Evolutionary conservation across 1,140 invertebrate genomes (phyloP), one percentile per base, ranked within the genome.

Genomic region (Drosophila subpulchrella): DNA sequence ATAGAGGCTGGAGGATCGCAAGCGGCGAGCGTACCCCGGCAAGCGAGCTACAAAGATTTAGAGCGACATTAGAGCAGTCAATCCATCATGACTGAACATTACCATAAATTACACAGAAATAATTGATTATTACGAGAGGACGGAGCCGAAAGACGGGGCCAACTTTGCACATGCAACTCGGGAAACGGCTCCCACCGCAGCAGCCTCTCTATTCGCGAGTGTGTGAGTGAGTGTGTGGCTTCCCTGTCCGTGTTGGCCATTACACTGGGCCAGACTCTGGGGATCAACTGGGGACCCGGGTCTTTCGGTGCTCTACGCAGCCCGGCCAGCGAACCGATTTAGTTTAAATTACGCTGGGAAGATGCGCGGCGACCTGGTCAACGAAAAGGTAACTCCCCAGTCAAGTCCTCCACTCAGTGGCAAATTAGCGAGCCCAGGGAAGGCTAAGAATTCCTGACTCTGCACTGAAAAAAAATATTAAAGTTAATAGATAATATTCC

Each of bases 31-130:
- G 66, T 71, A 82, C 61, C 27, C 61, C 75, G 65, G 66, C 66
- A 70, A 90, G 84, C 84, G 70, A 74, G 63, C 60, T 67, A 79
- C 75, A 89, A 91, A 92, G 91, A 92, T 92, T 92, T 91, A 92
- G 91, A 92, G 89, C 91, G 91, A 92, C 91, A 92, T 92, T 92
- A 92, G 91, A 92, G 91, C 91, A 92, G 91, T 92, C 91, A 92
- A 92, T 92, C 91, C 91, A 92, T 92, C 91, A 92, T 92, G 91
- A 83, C 85, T 86, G 89, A 92, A 92, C 91, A 92, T 92, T 92
- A 92, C 91, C 91, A 92, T 92, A 92, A 92, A 92, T 92, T 92
- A 92, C 91, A 92, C 89, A 92, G 91, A 92, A 92, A 92, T 92
- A 92, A 92, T 92, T 92, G 91, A 92, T 92, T 92, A 92, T 92